phyloP scores from a whole-genome alignment of 2,113 vertebrate genomes.

The Cyphomyrus discorhynchus region DNA sequence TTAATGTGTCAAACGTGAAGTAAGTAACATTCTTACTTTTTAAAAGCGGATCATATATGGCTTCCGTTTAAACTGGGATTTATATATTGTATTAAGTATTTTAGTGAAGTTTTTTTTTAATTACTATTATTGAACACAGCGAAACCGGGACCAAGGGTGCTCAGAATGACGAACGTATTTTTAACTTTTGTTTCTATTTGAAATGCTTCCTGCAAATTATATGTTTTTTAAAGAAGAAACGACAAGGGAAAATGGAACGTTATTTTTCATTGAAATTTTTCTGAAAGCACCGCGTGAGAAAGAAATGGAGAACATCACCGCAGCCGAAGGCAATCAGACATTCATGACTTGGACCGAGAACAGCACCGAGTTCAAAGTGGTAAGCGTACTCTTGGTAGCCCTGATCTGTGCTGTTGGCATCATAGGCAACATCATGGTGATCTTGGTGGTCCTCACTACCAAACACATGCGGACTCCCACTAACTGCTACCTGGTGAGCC shows the following conservation, averaged over 20 bases:
- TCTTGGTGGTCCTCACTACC: constrained; percentile 90
- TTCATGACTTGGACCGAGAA: constrained; percentile 62
- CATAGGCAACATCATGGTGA: constrained; percentile 91
- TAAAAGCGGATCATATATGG: not conserved
- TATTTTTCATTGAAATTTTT: not conserved
- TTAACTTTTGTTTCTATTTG: not conserved
- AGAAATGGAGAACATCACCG: constrained; percentile 72
- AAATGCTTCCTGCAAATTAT: not conserved
- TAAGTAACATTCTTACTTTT: not conserved
- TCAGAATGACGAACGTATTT: not conserved
- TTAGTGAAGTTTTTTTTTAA: not conserved
- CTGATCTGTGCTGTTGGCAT: constrained; percentile 87
- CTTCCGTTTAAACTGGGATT: not conserved
- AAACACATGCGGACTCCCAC: constrained; percentile 98
- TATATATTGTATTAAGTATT: not conserved
- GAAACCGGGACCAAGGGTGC: not conserved
- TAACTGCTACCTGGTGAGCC: constrained; percentile 95
- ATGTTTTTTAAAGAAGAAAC: not conserved
- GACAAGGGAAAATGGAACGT: not conserved
- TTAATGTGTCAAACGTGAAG: not conserved
- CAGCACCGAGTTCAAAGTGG: constrained; percentile 77
- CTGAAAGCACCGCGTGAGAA: constrained; percentile 1
- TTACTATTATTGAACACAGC: not conserved
- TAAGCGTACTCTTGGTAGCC: constrained; percentile 75
- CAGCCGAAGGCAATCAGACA: constrained; percentile 62